Base-by-base conservation (phyloP, 2,797 vertebrate genomes). In the Falco biarmicus region DNA sequence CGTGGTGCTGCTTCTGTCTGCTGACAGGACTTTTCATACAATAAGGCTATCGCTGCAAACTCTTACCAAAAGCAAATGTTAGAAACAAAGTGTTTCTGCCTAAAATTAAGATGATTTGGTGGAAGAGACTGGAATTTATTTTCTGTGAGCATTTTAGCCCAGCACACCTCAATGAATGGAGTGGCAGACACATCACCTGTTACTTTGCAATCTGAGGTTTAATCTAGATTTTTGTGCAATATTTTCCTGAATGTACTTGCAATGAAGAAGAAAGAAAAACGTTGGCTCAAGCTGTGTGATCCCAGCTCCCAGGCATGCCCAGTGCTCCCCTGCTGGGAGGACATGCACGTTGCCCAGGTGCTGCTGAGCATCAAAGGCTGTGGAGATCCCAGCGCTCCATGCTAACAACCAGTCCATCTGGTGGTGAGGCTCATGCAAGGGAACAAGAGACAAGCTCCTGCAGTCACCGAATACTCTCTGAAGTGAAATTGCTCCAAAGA, bases 1-100 rank as follows among this genome's bases (percentile, higher is more conserved):
- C 0, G 0, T 11, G 16, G 21, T 17, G 3, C 21, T 54, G 8
- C 65, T 74, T 48, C 50, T 0, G 9, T 47, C 71, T 28, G 9
- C 41, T 4, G 1, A 22, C 25, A 50, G 50, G 54, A 64, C 56
- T 60, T 45, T 13, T 56, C 34, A 32, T 29, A 11, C 29, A 45
- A 4, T 41, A 25, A 70, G 26, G 59, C 12, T 47, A 47, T 54
- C 1, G 1, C 39, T 54, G 47, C 39, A 84, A 80, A 41, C 15
- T 6, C 16, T 69, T 60, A 32, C 45, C 0, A 2, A 84, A 84
- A 80, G 53, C 43, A 60, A 48, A 18, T 57, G 31, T 25, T 54
- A 51, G 60, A 80, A 80, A 26, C 22, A 9, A 70, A 50, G 17
- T 37, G 32, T 56, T 87, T 84, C 48, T 84, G 15, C 53, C 11